Conservation (phyloP, 2,113 vertebrate genomes). For the Loxodonta africana region DNA sequence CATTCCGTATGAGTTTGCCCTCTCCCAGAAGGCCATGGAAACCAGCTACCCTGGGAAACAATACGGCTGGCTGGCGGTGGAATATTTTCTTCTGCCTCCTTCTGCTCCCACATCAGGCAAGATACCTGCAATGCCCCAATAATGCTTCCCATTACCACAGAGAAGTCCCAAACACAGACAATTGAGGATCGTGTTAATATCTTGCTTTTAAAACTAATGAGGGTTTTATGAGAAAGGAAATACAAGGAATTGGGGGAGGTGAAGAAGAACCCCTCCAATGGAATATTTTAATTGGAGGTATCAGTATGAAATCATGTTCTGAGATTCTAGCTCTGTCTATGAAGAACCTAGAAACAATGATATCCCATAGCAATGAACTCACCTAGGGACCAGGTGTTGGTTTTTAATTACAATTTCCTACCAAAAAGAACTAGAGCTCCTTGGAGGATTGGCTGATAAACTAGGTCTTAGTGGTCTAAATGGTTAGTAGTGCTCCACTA, state of each 20-base stretch:
- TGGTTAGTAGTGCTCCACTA: too few species aligned
- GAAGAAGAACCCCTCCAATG: too few species aligned
- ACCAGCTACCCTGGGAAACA: neutral
- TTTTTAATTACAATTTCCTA: neutral
- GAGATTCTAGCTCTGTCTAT: neutral
- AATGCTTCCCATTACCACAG: neutral
- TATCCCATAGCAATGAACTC: neutral
- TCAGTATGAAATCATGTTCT: neutral
- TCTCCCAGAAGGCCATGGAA: neutral
- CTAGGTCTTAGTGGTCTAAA: too few species aligned
- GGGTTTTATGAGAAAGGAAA: neutral
- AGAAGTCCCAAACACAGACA: neutral
- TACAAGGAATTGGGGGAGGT: accelerated
- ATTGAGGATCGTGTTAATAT: neutral
- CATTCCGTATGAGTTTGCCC: neutral
- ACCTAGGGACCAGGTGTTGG: neutral
- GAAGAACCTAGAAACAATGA: neutral
- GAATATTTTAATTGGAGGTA: neutral
- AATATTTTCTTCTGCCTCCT: neutral
- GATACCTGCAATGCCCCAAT: too few species aligned
- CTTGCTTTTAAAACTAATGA: neutral
- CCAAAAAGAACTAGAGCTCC: too few species aligned
- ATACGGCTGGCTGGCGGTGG: neutral
- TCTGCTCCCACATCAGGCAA: neutral
- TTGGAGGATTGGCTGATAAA: too few species aligned